A percentile compares a stretch with the other conserved stretches of the same genome.
Evolutionary conservation across 2,113 vertebrate species (phyloP).

Genomic region (Cyprichromis sp.): DNA sequence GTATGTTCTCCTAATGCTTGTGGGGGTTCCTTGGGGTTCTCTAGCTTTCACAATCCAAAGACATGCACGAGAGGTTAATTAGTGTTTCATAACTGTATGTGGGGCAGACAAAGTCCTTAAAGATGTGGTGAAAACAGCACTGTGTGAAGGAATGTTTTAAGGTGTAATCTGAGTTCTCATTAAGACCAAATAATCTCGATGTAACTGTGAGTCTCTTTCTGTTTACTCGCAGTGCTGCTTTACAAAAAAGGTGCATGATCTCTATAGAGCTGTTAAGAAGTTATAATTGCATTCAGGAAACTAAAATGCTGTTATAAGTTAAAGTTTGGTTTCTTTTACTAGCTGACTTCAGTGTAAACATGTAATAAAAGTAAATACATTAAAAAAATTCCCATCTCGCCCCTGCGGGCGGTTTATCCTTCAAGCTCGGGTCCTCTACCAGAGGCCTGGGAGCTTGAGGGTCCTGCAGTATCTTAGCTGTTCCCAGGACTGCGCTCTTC

Average conservation of each 20-base stretch:
- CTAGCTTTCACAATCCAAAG: background rate
- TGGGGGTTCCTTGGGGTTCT: background rate
- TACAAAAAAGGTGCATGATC: background rate
- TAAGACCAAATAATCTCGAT: background rate
- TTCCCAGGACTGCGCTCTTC: background rate
- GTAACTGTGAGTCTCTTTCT: background rate
- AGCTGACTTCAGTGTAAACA: background rate
- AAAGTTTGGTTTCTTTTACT: background rate
- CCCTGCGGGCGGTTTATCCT: accelerated
- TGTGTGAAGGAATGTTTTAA: background rate
- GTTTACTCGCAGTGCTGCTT: background rate
- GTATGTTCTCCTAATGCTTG: background rate
- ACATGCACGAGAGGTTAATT: background rate
- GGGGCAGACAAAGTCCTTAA: background rate
- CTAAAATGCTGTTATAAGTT: background rate
- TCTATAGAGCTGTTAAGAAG: background rate
- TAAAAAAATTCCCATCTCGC: accelerated
- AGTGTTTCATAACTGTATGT: background rate
- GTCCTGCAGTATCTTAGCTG: background rate
- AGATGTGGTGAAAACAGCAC: background rate
- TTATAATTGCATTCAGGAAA: background rate
- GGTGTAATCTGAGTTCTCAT: background rate
- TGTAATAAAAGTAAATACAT: background rate
- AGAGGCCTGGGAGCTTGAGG: background rate
- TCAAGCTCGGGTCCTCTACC: background rate